Percentiles rank a stretch among this genome's conserved stretches.
Evolutionary conservation across 2,888 invertebrate species (phyloP).

Genomic region (Lasius fuliginosus): DNA sequence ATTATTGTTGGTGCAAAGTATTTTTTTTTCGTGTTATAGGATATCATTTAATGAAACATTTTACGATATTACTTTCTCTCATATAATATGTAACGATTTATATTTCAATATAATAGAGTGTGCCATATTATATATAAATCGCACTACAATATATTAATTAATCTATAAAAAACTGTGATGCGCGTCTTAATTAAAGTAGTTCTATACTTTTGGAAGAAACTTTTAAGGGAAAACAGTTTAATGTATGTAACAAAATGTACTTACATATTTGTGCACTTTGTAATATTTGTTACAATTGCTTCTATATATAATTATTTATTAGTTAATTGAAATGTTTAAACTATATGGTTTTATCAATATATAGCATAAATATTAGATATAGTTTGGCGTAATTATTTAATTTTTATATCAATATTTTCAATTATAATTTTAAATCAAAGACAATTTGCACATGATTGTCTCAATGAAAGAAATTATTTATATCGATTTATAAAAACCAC

Average conservation of each 20-base stretch:
- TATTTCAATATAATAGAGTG: not conserved
- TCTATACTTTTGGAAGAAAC: not conserved
- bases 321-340: not conserved
- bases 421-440: not conserved
- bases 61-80: not conserved
- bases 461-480: not conserved
- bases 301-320: not conserved
- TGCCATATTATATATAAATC: not conserved
- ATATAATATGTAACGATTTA: not conserved
- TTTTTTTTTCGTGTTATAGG: not conserved
- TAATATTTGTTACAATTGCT: not conserved
- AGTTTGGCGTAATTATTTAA: not conserved
- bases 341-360: not conserved
- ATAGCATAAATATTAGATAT: not conserved
- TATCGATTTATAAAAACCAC: not conserved
- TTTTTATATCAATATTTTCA: not conserved
- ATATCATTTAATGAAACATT: not conserved
- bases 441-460: not conserved
- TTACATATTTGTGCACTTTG: not conserved
- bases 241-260: not conserved
- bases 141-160: not conserved
- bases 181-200: not conserved
- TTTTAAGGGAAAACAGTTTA: not conserved
- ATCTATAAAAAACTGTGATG: not conserved
- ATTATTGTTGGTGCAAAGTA: not conserved